phyloP scores from a whole-genome alignment of 2,888 invertebrate species.

The Calameuta idolon region DNA sequence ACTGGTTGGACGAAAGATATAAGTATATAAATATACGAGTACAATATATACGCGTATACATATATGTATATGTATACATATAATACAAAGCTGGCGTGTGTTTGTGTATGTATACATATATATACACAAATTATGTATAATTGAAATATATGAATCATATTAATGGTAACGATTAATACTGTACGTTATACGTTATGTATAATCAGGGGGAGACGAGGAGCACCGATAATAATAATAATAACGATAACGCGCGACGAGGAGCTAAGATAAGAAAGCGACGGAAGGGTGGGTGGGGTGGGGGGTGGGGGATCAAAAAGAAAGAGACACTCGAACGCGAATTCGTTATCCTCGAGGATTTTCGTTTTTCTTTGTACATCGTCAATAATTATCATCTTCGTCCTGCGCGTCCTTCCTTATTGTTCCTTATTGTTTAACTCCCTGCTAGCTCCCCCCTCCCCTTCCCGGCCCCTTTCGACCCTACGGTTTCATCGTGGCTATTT shows the following conservation, averaged over 20 bases:
- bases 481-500: neutral
- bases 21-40: neutral
- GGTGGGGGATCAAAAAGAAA: neutral
- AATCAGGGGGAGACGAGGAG: too few relatives aligned
- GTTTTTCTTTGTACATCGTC: neutral
- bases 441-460: too few relatives aligned
- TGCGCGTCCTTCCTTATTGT: neutral
- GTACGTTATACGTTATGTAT: too few relatives aligned
- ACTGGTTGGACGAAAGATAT: neutral
- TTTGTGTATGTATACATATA: constrained; percentile 18
- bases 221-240: neutral
- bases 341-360: neutral
- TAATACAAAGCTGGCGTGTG: neutral
- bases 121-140: constrained; percentile 31
- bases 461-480: neutral
- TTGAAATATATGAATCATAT: constrained; percentile 40
- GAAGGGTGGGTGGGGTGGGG: neutral
- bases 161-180: constrained; percentile 20
- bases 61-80: constrained; percentile 17
- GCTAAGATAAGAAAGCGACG: neutral
- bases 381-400: neutral
- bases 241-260: neutral
- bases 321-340: neutral
- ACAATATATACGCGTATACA: neutral
- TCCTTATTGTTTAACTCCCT: neutral